Evolutionary conservation across 2,113 vertebrate species (phyloP), one percentile per base, ranked within the genome.

Genomic region (Leucosticte australis): DNA sequence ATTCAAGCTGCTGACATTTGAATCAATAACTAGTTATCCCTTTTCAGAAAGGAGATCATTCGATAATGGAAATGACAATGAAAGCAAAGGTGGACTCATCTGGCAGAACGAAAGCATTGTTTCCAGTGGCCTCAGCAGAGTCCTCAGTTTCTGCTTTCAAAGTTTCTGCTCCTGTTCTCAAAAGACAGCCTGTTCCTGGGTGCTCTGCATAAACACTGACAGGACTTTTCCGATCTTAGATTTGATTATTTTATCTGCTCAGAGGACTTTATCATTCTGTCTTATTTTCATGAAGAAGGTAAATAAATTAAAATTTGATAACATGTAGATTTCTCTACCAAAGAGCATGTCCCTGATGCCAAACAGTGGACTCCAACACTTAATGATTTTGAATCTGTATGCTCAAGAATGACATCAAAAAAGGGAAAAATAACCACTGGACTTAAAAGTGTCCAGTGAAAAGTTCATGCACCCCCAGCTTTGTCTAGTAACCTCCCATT

Each of bases 21-120:
- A 96, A 94, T 96, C 94, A 92, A 96, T 96, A 96, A 57, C 89
- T 83, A 92, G 78, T 95, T 94, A 84, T 78, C 68, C 64, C 16
- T 90, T 86, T 94, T 90, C 83, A 91, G 82, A 93, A 94, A 53
- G 55, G 63, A 92, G 77, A 92, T 68, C 18, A 83, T 91, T 97
- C 2, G 18, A 67, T 86, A 93, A 94, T 83, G 92, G 92, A 96
- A 95, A 95, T 83, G 89, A 80, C 93, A 94, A 93, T 76, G 56
- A 80, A 91, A 81, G 49, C 68, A 62, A 62, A 91, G 77, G 60
- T 83, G 78, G 67, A 92, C 33, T 93, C n/a, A 17, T 89, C 44
- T 57, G 52, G 57, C 60, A 83, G 80, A 90, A 85, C 4, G 4
- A 69, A 91, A 77, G 39, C 31, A 26, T 92, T 94, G 33, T 70